Base-by-base conservation (phyloP, 2,888 invertebrate genomes). In the Kuschelorhynchus macadamiae region DNA sequence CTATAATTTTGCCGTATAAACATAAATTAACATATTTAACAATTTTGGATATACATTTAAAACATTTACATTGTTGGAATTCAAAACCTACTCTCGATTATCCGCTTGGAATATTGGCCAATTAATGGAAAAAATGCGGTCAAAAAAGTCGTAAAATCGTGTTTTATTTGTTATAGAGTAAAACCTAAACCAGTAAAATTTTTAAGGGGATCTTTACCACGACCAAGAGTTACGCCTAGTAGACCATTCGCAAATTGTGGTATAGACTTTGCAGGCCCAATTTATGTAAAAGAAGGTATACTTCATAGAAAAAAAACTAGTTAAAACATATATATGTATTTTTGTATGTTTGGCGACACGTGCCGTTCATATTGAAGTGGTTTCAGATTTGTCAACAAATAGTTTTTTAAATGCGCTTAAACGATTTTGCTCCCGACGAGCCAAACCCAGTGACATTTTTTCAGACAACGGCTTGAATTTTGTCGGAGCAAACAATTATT, bases 381-480 rank as follows among this genome's bases (percentile, higher is more conserved):
- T 21, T 8, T 44, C 11, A 12, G 25, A 49, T 49, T 49, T 18
- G 12, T 21, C 49, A 17, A 49, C 49, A 2, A 18, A 49, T 18
- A 49, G 49, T 49, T 49, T 49, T 49, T n/a, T 49, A 11, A 49
- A 20, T 49, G 25, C 49, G 8, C 18, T 49, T 12, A 49, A 18
- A 3, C 25, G 25, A 25, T 25, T 25, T 25, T 25, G 25, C 7
- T 25, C 25, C 3, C 25, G 25, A 5, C 36, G 61, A 5, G 60
- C 49, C 18, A 60, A 60, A 60, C 60, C 60, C 8, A 25, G 18
- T 9, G 25, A 21, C 17, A 49, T 60, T 39, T 50, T 30, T 36
- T 60, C 61, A 8, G 61, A 50, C 42, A 61, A 61, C 30, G 50
- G 61, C 12, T 52, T 44, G 7, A 60, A 60, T 49, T 60, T 33